Conservation (phyloP, 2,113 vertebrate species). For the Mesocricetus auratus region DNA sequence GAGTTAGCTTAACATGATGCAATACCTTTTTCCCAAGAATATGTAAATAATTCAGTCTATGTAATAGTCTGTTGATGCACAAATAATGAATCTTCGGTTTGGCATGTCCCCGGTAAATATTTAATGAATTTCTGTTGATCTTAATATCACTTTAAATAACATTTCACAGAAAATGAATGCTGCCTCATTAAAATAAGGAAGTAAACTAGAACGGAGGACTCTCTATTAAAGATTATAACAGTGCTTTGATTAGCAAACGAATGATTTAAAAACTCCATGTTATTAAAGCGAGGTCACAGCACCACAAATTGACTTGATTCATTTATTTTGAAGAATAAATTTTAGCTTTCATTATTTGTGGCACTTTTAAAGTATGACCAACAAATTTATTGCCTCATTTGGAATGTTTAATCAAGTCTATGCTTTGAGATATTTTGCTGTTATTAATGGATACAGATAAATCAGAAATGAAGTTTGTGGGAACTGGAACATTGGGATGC, state of each 20-base stretch:
- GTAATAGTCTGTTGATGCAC: not conserved
- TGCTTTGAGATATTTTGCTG: conserved; percentile 37
- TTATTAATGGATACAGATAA: conserved; percentile 47
- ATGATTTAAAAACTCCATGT: conserved; percentile 42
- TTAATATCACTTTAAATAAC: not conserved
- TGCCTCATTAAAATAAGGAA: conserved; percentile 61
- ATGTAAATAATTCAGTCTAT: not conserved
- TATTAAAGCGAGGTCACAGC: conserved; percentile 42
- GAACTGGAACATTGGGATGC: not conserved
- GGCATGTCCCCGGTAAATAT: conserved; percentile 19
- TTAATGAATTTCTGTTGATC: conserved; percentile 32
- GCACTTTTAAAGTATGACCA: conserved; percentile 42
- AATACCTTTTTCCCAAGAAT: not conserved
- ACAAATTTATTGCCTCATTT: conserved; percentile 60
- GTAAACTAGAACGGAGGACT: conserved; percentile 31
- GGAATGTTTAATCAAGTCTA: conserved; percentile 52
- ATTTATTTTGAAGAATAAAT: conserved; percentile 47
- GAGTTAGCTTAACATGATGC: not conserved
- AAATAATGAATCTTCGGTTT: conserved; percentile 20
- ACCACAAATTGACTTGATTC: conserved; percentile 47
- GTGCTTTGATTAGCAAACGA: conserved; percentile 50
- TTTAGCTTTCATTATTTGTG: conserved; percentile 60
- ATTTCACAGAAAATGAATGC: conserved; percentile 31
- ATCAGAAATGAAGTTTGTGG: conserved; percentile 35
- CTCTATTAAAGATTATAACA: conserved; percentile 12